phyloP scores from a whole-genome alignment of 2,888 invertebrate species.

The Stomorhina lunata region DNA sequence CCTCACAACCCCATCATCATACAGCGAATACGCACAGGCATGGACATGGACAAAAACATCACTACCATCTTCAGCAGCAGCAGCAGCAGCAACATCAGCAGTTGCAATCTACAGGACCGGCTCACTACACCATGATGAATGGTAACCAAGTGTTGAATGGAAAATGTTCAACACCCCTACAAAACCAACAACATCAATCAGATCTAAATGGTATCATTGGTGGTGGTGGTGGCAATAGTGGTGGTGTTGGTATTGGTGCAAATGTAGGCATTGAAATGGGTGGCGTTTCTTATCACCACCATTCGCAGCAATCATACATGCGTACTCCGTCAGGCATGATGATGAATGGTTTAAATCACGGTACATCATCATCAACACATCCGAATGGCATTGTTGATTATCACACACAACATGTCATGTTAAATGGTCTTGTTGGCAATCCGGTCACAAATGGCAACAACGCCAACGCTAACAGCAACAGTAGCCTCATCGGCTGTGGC shows the following conservation, averaged over 20 bases:
- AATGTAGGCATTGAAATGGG: conserved; percentile 31
- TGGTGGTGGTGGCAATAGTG: conserved; percentile 34
- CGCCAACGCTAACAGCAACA: conserved; percentile 63
- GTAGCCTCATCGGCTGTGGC: conserved; percentile 57
- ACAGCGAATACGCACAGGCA: conserved; percentile 67
- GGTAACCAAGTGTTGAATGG: conserved; percentile 66
- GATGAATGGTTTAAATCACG: conserved; percentile 53
- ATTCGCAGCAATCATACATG: conserved; percentile 54
- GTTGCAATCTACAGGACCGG: conserved; percentile 62
- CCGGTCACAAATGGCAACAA: conserved; percentile 58
- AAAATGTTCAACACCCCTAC: conserved; percentile 62
- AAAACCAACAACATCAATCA: conserved; percentile 66
- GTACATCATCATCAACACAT: conserved; percentile 49
- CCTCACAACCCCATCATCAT: conserved; percentile 76
- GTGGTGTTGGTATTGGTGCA: conserved; percentile 19
- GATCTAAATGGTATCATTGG: conserved; percentile 47
- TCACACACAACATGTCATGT: conserved; percentile 59
- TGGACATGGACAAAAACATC: conserved; percentile 70
- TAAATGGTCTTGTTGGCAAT: conserved; percentile 48
- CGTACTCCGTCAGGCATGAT: conserved; percentile 48
- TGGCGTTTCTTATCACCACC: conserved; percentile 47
- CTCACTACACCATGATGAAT: conserved; percentile 65
- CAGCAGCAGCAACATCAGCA: conserved; percentile 66
- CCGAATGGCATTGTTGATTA: conserved; percentile 62
- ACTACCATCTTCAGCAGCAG: conserved; percentile 70